A percentile compares a stretch with the other conserved stretches of the same genome.
These are phyloP conservation scores for Macroramphosus scolopax DNA, from an alignment of 2,797 vertebrate species.

Conservation along the genomic window DNA sequence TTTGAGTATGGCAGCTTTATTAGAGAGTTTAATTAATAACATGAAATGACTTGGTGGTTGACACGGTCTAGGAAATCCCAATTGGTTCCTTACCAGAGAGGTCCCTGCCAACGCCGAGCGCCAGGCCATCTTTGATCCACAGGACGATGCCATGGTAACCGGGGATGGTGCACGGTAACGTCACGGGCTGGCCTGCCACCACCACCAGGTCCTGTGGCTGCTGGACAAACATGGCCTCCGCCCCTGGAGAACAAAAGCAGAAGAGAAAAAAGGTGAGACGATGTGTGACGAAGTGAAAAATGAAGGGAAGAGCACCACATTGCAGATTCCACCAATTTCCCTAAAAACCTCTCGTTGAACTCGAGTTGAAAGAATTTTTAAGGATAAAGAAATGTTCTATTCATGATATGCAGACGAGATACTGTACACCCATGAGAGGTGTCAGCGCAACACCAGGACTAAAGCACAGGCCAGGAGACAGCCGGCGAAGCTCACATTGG, in stretches of 20 bases:
- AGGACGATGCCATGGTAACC: slow-evolving; percentile 94
- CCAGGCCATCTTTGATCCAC: slow-evolving; percentile 97
- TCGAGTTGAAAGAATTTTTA: slow-evolving; percentile 32
- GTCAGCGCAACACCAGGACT: slow-evolving; percentile 33
- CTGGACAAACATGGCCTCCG: slow-evolving; percentile 89
- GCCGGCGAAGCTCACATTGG: slow-evolving; percentile 54
- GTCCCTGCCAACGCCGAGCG: slow-evolving; percentile 92
- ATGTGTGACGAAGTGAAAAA: slow-evolving; percentile 9
- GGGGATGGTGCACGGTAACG: slow-evolving; percentile 90
- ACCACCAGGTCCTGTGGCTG: slow-evolving; percentile 97
- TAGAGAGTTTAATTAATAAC: slow-evolving; percentile 31
- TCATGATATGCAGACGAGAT: slow-evolving; percentile 37
- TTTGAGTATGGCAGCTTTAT: slow-evolving; percentile 36
- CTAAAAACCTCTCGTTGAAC: slow-evolving; percentile 49
- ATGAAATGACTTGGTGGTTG: slow-evolving; percentile 2
- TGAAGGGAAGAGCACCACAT: slow-evolving; percentile 19
- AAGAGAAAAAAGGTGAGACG: slow-evolving; percentile 1
- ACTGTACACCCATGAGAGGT: slow-evolving; percentile 34
- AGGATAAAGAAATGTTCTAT: slow-evolving; percentile 41
- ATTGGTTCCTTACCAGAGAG: slow-evolving; percentile 84
- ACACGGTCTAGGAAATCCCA: slow-evolving; percentile 10
- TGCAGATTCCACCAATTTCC: slow-evolving; percentile 47
- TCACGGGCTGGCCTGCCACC: slow-evolving; percentile 92
- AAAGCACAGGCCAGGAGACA: slow-evolving; percentile 51
- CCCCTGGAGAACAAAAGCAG: slow-evolving; percentile 70